Evolutionary conservation across 2,888 invertebrate genomes (phyloP).

Genomic region (Macaria liturata): DNA sequence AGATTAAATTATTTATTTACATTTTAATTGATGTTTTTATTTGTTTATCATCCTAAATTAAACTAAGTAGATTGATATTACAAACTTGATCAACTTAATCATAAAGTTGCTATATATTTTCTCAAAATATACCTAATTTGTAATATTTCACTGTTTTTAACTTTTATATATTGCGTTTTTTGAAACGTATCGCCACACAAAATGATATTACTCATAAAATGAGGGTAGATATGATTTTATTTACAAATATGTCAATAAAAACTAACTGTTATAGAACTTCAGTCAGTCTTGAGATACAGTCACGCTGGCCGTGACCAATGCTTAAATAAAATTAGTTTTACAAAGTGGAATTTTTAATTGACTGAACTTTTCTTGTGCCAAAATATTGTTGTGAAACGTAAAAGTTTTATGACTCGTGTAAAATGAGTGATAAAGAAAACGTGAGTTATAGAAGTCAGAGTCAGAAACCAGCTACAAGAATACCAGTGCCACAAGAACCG

Average conservation of each 20-base stretch:
- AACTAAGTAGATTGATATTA: too few relatives aligned
- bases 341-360: neutral
- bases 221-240: too few relatives aligned
- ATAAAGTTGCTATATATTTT: too few relatives aligned
- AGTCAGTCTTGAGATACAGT: slow-evolving; percentile 13
- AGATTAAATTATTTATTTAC: slow-evolving; percentile 69
- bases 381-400: too few relatives aligned
- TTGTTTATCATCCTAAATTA: slow-evolving; percentile 5
- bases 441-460: slow-evolving; percentile 20
- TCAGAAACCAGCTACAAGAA: slow-evolving; percentile 46
- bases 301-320: slow-evolving; percentile 57
- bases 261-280: neutral
- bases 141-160: too few relatives aligned
- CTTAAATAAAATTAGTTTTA: neutral
- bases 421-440: slow-evolving; percentile 55
- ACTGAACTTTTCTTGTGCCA: neutral
- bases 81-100: too few relatives aligned
- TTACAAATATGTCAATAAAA: too few relatives aligned
- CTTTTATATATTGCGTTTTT: too few relatives aligned
- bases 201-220: too few relatives aligned
- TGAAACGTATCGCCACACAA: too few relatives aligned
- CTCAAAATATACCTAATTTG: too few relatives aligned
- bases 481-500: slow-evolving; percentile 59
- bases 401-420: too few relatives aligned
- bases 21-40: slow-evolving; percentile 32